A percentile compares a stretch with the other conserved stretches of the same genome.
These are phyloP conservation scores for Stictonetta naevosa DNA, from an alignment of 2,113 vertebrate genomes.

Conservation along the genomic window DNA sequence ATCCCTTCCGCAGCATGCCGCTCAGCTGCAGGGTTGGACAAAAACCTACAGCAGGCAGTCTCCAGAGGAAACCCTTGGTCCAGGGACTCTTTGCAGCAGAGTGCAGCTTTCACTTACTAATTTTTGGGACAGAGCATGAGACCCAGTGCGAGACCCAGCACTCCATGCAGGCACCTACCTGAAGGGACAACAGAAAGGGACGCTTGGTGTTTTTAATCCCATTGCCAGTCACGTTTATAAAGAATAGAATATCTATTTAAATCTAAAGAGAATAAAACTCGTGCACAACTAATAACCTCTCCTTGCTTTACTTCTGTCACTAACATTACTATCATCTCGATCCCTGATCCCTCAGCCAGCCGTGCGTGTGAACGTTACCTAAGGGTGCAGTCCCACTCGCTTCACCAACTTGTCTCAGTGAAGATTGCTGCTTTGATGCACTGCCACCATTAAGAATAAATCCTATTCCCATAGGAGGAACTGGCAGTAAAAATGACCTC, in stretches of 20 bases:
- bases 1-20: background rate
- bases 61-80: background rate
- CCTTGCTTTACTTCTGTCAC: background rate
- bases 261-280: background rate
- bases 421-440: background rate
- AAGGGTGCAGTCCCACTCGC: background rate
- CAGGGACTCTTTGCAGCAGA: background rate
- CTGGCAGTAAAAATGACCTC: background rate
- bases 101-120: background rate
- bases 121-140: accelerated
- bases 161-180: background rate
- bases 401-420: background rate
- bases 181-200: background rate
- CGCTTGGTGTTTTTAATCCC: background rate
- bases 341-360: background rate
- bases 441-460: background rate
- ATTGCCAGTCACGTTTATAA: background rate
- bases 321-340: background rate
- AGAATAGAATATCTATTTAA: background rate
- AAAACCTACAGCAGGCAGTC: background rate
- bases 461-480: background rate
- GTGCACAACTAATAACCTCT: background rate
- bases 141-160: accelerated
- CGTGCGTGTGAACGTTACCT: background rate
- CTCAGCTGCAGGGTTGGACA: accelerated